phyloP scores from a whole-genome alignment of 2,888 invertebrate genomes.

The Calameuta pallipes region DNA sequence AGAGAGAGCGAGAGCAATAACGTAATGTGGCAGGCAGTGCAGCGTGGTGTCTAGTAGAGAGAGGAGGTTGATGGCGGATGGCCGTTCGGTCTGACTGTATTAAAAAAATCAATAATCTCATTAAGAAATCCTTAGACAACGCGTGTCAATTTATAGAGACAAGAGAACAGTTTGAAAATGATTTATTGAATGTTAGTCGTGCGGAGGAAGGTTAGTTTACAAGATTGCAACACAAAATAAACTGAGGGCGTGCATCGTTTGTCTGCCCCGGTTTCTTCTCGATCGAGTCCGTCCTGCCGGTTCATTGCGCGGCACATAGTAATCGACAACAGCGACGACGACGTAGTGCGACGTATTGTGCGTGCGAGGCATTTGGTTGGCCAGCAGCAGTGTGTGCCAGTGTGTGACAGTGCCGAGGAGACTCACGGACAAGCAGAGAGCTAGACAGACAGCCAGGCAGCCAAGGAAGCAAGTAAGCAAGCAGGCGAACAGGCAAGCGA shows the following conservation, averaged over 20 bases:
- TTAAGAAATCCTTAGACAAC: slow-evolving; percentile 32
- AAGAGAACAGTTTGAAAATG: neutral
- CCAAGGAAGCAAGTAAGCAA: neutral
- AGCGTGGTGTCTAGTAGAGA: slow-evolving; percentile 2
- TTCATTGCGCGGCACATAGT: neutral
- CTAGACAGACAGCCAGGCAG: neutral
- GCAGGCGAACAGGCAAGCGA: neutral
- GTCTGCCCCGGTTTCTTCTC: neutral
- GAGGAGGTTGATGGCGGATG: slow-evolving; percentile 10
- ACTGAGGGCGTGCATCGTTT: neutral
- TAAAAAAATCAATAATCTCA: slow-evolving; percentile 39
- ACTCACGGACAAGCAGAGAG: neutral
- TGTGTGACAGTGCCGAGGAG: neutral
- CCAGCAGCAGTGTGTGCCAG: neutral
- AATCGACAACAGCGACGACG: neutral
- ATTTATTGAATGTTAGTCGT: neutral
- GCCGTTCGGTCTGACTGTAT: neutral
- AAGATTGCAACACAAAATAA: neutral
- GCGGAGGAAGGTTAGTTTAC: neutral
- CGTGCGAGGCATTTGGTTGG: slow-evolving; percentile 7
- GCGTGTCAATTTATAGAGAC: neutral
- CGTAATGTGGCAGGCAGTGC: slow-evolving; percentile 6
- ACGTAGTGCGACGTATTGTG: neutral
- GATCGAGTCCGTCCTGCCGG: neutral
- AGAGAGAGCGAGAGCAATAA: neutral